Evolutionary conservation across 2,113 vertebrate genomes (phyloP), one percentile per base, ranked within the genome.

Genomic region (Leptodactylus fuscus): DNA sequence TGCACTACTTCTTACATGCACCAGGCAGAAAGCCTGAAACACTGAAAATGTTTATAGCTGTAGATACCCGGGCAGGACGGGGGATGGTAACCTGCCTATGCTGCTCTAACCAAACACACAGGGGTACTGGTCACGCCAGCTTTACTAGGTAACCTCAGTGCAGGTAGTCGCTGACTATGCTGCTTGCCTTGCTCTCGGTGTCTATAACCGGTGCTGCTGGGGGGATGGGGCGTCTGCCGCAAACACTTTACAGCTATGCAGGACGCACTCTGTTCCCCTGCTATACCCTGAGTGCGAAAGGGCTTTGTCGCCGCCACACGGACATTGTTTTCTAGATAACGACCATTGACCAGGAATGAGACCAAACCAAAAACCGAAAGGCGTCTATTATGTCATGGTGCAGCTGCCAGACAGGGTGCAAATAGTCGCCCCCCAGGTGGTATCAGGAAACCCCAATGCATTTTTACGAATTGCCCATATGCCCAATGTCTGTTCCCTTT

Each of bases 1-100:
- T 93, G 93, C 94, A 93, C 94, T 95, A 92, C 87, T 91, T 32
- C 87, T 91, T 32, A 87, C 92, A 91, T 92, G 94, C 90, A 93
- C 91, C 15, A 3, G 49, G 44, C 44, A 41, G 4, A 49, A 88
- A 87, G 89, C 91, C 89, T 92, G 91, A 94, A 90, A 94, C 91
- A 87, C 91, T 91, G 92, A 92, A 91, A n/a, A n/a, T n/a, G n/a
- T n/a, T n/a, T n/a, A n/a, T n/a, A n/a, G n/a, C n/a, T n/a, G n/a
- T n/a, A n/a, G 88, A 89, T 87, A 65, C 11, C 18, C 27, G 32
- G 49, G 11, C 29, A 55, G 75, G 34, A 82, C 34, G 76, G 88
- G 73, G 34, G 53, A 79, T 76, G 84, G 29, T 87, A 81, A 53
- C 24, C 70, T 89, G 83, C 87, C 83, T 89, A 87, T 91, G 76